Base-by-base conservation (phyloP, 2,797 vertebrate genomes). In the Galaxias olidus region DNA sequence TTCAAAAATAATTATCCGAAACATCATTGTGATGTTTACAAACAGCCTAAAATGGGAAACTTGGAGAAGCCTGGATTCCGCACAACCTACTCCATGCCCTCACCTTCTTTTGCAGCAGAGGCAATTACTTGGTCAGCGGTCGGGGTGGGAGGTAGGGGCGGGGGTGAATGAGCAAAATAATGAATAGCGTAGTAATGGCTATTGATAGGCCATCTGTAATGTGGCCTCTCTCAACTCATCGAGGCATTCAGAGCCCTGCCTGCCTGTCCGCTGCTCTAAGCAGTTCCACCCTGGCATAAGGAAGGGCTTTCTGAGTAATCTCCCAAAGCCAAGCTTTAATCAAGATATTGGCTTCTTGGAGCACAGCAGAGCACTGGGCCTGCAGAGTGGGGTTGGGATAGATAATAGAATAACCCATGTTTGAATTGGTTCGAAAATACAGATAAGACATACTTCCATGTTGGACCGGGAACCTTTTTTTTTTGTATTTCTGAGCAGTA, bases 121-220 rank as follows among this genome's bases (percentile, higher is more conserved):
- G 72, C 63, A 82, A 75, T 87, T 83, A 78, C 70, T 83, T 59
- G 65, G 80, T 69, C 72, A 74, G 78, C 30, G 30, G 30, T 30
- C 30, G 30, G 30, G 30, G n/a, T n/a, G n/a, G 30, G 30, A 3
- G 30, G 30, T 3, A 30, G 30, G 30, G 78, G 69, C 43, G 73
- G 74, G 55, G 74, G 75, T 57, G 30, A 49, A 59, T 74, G 62
- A 74, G 77, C 84, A 71, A 85, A 89, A 84, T 78, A 88, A 90
- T 89, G 85, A 90, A 90, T 78, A 79, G 83, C 75, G 61, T 65
- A 76, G 79, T 84, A 89, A 88, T 71, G 82, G 62, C 49, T 80
- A 73, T 78, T 80, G 86, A 88, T 87, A 86, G 85, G 65, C 69
- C 77, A 76, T 85, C 75, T 73, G 74, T 63, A 79, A 73, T 67